These are phyloP conservation scores for Mya arenaria DNA, from an alignment of 1,140 invertebrate species.

Conservation along the genomic window DNA sequence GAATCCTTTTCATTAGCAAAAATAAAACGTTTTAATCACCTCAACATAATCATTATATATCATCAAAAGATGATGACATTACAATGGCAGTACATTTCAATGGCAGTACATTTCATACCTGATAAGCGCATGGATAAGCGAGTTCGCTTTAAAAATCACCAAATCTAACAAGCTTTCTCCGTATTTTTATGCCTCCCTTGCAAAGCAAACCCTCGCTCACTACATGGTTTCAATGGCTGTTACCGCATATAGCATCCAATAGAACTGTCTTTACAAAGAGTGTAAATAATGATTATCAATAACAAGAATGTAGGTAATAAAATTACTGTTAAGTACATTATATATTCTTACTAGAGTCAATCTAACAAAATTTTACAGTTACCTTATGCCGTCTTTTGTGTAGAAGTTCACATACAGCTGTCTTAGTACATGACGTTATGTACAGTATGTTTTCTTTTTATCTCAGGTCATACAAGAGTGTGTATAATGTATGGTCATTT, in stretches of 20 bases:
- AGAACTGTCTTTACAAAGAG: too few species aligned
- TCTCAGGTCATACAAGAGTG: constrained; percentile 4
- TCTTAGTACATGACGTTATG: background rate
- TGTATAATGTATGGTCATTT: constrained; percentile 15
- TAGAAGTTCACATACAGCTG: background rate
- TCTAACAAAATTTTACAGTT: background rate
- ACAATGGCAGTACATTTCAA: background rate
- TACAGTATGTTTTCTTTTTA: background rate
- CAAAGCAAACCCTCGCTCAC: too few species aligned
- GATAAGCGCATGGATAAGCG: too few species aligned
- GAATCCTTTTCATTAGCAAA: too few species aligned
- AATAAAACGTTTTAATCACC: too few species aligned
- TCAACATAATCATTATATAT: background rate
- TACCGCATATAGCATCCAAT: too few species aligned
- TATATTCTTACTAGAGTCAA: too few species aligned
- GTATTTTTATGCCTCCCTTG: too few species aligned
- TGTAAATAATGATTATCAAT: background rate
- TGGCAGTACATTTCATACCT: too few species aligned
- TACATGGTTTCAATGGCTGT: too few species aligned
- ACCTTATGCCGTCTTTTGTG: background rate
- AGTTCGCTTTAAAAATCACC: too few species aligned
- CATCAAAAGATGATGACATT: background rate
- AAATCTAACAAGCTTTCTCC: too few species aligned
- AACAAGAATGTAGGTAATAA: background rate
- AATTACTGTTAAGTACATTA: background rate